Evolutionary conservation across 2,888 invertebrate species (phyloP), one percentile per base, ranked within the genome.

Genomic region (Drosophila picticornis): DNA sequence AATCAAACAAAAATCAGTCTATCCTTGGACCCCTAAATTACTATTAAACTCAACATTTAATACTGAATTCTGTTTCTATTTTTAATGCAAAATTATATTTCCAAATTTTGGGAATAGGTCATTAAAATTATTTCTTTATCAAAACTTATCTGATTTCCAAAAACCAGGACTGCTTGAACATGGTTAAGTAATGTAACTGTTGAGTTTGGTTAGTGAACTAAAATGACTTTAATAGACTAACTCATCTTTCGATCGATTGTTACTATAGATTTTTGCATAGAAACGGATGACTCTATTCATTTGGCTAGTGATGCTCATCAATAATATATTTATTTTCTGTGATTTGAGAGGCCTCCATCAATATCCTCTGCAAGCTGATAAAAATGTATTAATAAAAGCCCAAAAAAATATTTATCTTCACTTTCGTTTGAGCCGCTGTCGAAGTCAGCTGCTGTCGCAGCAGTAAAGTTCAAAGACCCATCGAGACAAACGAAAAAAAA

Each of bases 401-500:
- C 13, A 16, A 38, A 29, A 25, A 27, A 27, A 61, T 62, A 59
- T 38, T 68, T 61, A 46, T 66, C 51, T 46, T 56, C 66, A 60
- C 59, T 75, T 75, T 72, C 72, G 57, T 57, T 71, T 48, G 56
- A 53, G 60, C 50, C 50, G 52, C 64, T 63, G 62, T 79, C 79
- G 50, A 48, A 56, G 61, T 72, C 78, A 79, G 65, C 78, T 75
- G 78, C 69, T 78, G 72, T 67, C 50, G 13, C 52, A 27, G 72
- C 34, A 32, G 16, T 13, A 68, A 81, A 71, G 80, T 81, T 81
- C 80, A 81, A 81, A 64, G 81, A 81, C 76, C 80, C 70, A 78
- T 53, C n/a, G 46, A 40, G n/a, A 61, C 19, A 13, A 25, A 11
- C 5, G 10, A 13, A 4, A 22, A 32, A 11, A 32, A 10, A 19